Evolutionary conservation across 2,888 invertebrate species (phyloP).

Genomic region (Linnaemya tessellans): DNA sequence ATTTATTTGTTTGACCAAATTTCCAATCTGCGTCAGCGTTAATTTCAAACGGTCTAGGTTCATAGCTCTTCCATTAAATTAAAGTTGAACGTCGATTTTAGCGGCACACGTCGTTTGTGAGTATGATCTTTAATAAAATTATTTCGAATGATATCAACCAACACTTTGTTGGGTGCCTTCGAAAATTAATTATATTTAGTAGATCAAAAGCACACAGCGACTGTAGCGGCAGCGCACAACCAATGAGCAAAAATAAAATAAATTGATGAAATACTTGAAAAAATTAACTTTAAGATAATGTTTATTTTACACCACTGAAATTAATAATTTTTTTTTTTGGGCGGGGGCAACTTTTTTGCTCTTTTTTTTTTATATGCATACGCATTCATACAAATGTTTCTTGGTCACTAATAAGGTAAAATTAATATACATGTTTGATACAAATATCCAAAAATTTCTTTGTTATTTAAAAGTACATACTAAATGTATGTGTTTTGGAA

Average conservation of each 20-base stretch:
- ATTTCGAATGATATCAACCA: slow-evolving; percentile 82
- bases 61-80: slow-evolving; percentile 93
- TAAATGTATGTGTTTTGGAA: slow-evolving; percentile 33
- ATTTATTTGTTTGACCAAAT: slow-evolving; percentile 96
- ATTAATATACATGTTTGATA: not conserved
- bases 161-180: slow-evolving; percentile 55
- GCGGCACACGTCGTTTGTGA: slow-evolving; percentile 89
- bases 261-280: slow-evolving; percentile 54
- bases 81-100: slow-evolving; percentile 78
- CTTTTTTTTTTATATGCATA: slow-evolving; percentile 2
- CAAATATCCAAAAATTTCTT: slow-evolving; percentile 28
- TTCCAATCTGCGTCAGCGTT: slow-evolving; percentile 99
- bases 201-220: slow-evolving; percentile 65
- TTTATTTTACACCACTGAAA: slow-evolving; percentile 27
- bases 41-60: slow-evolving; percentile 97
- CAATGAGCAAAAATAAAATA: slow-evolving; percentile 74
- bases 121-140: slow-evolving; percentile 85
- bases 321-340: slow-evolving; percentile 13
- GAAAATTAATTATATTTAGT: slow-evolving; percentile 65
- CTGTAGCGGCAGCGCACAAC: slow-evolving; percentile 75
- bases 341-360: slow-evolving; percentile 12
- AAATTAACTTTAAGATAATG: slow-evolving; percentile 54
- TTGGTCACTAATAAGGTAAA: not conserved
- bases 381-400: not conserved
- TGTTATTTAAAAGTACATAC: slow-evolving; percentile 27